Base-by-base conservation (phyloP, 2,888 invertebrate genomes). In the Sarcophaga variegata region DNA sequence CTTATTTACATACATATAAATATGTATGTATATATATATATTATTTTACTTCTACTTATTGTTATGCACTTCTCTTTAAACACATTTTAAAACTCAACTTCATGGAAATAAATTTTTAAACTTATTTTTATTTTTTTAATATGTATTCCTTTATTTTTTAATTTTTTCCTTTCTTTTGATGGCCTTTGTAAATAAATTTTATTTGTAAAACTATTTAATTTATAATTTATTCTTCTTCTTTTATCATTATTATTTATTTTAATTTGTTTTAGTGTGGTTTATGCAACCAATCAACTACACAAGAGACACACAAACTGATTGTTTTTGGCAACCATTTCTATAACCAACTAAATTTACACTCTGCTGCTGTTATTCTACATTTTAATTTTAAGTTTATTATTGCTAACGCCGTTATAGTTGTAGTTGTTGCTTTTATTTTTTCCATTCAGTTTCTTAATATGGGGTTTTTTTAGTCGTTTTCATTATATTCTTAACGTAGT, bases 261-360 rank as follows among this genome's bases (percentile, higher is more conserved):
- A 27, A 75, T 74, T 69, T 63, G 64, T 60, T 66, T 71, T 49
- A 66, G 76, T 75, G 75, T 83, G 76, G 80, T 85, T 85, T 85
- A 85, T 81, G 80, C 84, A 87, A 84, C 78, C 74, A 82, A 82
- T 75, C 78, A 83, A 82, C 75, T 79, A 69, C 66, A 79, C 71
- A 80, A 54, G 54, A 54, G 17, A 69, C 81, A 82, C 64, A 22
- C 71, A 70, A 78, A 82, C 78, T 85, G 84, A 82, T 82, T 82
- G 78, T 45, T 75, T 76, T 79, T 82, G 78, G 78, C 78, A 82
- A 59, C 78, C 82, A 74, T 78, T 75, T 81, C 82, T 70, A 70
- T 85, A 78, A 47, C 64, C 63, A 78, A 81, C 85, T 74, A 81
- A 83, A 86, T 83, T 69, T 71, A 71, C 62, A 71, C 72, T 79